Evolutionary conservation across 2,113 vertebrate species (phyloP), one percentile per base, ranked within the genome.

Genomic region (Chaetops frenatus): DNA sequence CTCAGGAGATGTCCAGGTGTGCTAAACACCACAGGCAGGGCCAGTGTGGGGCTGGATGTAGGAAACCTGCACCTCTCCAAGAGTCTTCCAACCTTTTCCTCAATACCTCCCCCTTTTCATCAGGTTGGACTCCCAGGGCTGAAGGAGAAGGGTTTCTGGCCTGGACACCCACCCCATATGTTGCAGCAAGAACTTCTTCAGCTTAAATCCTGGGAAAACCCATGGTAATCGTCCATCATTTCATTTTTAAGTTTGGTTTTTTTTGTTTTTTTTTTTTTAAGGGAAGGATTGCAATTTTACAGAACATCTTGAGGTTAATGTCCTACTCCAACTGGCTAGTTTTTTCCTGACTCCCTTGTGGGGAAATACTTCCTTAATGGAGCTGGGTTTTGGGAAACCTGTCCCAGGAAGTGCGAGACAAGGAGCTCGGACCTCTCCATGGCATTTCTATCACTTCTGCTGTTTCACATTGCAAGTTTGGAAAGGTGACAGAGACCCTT

Each of bases 31-130:
- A 51, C 4, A 4, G 11, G 16, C 60, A 40, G 24, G 71, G 54
- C n/a, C 36, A 4, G 4, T 3, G 45, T 6, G 23, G 53, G 35
- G 62, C 56, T 35, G 35, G 0, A 4, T 0, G 3, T 27, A 23
- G 36, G 38, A 93, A 42, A 33, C 1, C 0, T 35, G 47, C 19
- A 5, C 5, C 14, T 44, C 57, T 54, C 25, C 12, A 18, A 27
- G 17, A 36, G 7, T 24, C 50, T 66, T 62, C 71, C 42, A 57
- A 14, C 21, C 10, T 12, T 8, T 67, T 66, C 57, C 56, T 66
- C 57, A 53, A 7, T 45, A 14, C 4, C 15, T 64, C 11, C 5
- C 6, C 10, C 50, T 4, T 33, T 5, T 25, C 38, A 17, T 20
- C 2, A 4, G 10, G 6, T 10, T 60, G 60, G 29, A 31, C 40